These are phyloP conservation scores for Thalassoma bifasciatum DNA, from an alignment of 2,113 vertebrate genomes.

Conservation along the genomic window DNA sequence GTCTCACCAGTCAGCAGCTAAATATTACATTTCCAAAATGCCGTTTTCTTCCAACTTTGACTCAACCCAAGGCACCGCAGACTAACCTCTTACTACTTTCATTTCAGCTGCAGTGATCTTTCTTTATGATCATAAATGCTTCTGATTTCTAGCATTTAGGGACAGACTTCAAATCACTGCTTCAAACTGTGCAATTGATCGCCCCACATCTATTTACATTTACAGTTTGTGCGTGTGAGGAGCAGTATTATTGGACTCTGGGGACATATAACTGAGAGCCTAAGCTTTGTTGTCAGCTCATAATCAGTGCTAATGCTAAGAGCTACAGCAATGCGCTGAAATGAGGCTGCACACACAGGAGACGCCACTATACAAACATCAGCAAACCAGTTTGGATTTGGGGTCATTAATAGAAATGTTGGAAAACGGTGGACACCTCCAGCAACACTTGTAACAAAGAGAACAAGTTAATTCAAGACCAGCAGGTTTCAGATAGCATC, in stretches of 20 bases:
- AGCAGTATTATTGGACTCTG: conserved; percentile 39
- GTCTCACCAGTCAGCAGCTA: background rate
- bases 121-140: conserved; percentile 26
- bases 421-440: too few species aligned
- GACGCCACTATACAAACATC: background rate
- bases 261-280: conserved; percentile 11
- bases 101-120: conserved; percentile 13
- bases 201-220: conserved; percentile 41
- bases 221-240: conserved; percentile 41
- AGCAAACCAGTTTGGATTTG: too few species aligned
- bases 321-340: conserved; percentile 28
- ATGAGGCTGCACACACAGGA: background rate
- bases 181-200: conserved; percentile 62
- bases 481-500: too few species aligned
- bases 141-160: conserved; percentile 31
- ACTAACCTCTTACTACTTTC: conserved; percentile 2
- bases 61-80: background rate
- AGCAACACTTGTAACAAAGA: too few species aligned
- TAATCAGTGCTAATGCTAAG: conserved; percentile 47
- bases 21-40: background rate
- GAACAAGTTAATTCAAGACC: too few species aligned
- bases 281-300: conserved; percentile 36
- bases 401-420: too few species aligned
- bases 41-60: conserved; percentile 3
- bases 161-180: conserved; percentile 40